These are phyloP conservation scores for Eulithis prunata DNA, from an alignment of 2,888 invertebrate species.

Conservation along the genomic window DNA sequence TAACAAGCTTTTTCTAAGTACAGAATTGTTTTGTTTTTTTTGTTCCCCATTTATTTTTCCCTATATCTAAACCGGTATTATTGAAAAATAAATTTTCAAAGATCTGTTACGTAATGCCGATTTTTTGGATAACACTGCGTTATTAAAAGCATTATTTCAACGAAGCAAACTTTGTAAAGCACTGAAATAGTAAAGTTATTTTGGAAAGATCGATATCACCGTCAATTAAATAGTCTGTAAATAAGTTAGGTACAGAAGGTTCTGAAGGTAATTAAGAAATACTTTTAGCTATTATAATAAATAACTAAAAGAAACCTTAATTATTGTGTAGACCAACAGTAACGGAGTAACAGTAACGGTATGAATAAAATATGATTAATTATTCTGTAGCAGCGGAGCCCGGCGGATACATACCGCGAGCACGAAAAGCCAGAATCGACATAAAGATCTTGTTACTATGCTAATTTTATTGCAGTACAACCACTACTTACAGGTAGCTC, in stretches of 20 bases:
- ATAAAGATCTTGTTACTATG: constrained; percentile 49
- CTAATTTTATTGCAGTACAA: constrained; percentile 59
- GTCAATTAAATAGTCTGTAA: neutral
- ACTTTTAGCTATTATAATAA: constrained; percentile 2
- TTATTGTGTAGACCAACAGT: constrained; percentile 30
- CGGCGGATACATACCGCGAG: constrained; percentile 7
- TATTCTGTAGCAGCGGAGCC: constrained; percentile 29
- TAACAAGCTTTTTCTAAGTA: no score
- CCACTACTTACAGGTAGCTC: constrained; percentile 67
- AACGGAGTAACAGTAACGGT: constrained; percentile 33
- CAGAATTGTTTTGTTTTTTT: no score
- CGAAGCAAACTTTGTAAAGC: neutral
- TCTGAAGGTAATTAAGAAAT: neutral
- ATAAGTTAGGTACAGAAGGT: neutral
- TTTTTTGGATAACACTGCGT: neutral
- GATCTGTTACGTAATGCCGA: constrained; percentile 8
- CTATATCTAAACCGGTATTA: no score
- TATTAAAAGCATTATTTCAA: neutral
- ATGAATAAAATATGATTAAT: constrained; percentile 44
- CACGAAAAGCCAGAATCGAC: constrained; percentile 16
- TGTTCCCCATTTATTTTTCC: no score
- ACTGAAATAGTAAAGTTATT: neutral
- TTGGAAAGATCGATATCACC: no score
- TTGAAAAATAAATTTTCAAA: neutral
- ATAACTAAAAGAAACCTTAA: constrained; percentile 33